Percentiles rank a stretch among this genome's conserved stretches.
These are phyloP conservation scores for Eupithecia vulgata DNA, from an alignment of 2,888 invertebrate genomes.

Conservation along the genomic window DNA sequence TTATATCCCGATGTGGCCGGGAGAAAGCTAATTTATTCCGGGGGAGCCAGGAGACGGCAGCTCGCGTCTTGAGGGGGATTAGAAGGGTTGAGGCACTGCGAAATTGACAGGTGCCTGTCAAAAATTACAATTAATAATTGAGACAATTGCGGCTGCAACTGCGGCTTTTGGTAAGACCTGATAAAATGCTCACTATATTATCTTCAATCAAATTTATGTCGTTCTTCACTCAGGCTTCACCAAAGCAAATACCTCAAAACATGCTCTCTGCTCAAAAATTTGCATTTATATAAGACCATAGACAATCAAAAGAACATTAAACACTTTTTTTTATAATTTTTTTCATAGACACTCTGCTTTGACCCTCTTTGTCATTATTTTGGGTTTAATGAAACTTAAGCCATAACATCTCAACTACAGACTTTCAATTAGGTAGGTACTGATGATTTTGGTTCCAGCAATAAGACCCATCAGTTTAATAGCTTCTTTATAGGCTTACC, in stretches of 20 bases:
- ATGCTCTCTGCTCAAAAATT: neutral
- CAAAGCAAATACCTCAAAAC: neutral
- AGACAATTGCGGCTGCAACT: constrained; percentile 69
- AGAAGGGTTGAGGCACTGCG: constrained; percentile 80
- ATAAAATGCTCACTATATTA: neutral
- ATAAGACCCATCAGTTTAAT: neutral
- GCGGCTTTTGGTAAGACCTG: constrained; percentile 29
- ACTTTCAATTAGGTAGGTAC: no score
- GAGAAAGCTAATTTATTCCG: constrained; percentile 91
- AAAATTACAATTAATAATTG: constrained; percentile 84
- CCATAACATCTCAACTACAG: no score
- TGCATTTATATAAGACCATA: neutral
- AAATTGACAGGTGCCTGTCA: constrained; percentile 84
- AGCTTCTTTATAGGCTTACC: neutral
- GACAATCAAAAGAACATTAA: neutral
- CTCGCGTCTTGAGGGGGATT: constrained; percentile 81
- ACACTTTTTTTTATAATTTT: neutral
- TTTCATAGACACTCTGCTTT: neutral
- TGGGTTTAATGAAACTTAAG: no score
- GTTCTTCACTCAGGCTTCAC: neutral
- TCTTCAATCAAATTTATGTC: neutral
- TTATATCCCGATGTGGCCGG: constrained; percentile 90
- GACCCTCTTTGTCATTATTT: neutral
- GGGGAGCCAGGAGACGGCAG: constrained; percentile 77
- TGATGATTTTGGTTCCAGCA: neutral